Base-by-base conservation (phyloP, 2,797 vertebrate species). In the Calcarius lapponicus region DNA sequence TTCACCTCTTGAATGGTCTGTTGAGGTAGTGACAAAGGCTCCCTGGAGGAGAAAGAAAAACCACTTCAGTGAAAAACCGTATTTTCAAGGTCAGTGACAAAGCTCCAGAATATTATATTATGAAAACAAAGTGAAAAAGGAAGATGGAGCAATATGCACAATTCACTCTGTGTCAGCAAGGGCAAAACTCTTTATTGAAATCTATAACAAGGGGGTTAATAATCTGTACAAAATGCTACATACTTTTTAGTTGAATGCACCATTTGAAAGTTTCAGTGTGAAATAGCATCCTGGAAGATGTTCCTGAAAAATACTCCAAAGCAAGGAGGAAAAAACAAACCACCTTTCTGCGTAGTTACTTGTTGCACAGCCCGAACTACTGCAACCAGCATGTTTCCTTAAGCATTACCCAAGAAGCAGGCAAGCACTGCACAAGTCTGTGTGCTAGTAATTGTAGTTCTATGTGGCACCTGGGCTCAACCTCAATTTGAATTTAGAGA, bases 381-480 rank as follows among this genome's bases (percentile, higher is more conserved):
- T 62, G 26, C 62, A 61, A 45, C 4, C 6, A 56, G 7, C 9
- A 57, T 2, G 1, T 36, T n/a, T 62, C 36, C 36, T 70, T 43
- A 36, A 66, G 11, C 40, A 25, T 24, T 56, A 38, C n/a, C n/a
- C 12, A 4, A 56, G 34, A 8, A 6, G 26, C 15, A 57, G 60
- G 22, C 34, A 73, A 53, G 43, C 15, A 38, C 11, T 28, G 32
- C 34, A 29, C 10, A 80, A 50, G 2, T 17, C 42, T 48, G 7
- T 48, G 40, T 36, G 9, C 13, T 16, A 50, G 21, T 47, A 47
- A 15, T 1, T 38, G 31, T 4, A 67, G 48, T 10, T 4, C 0
- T 26, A 1, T 2, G 0, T 12, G 18, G 26, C 15, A 45, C 19
- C 22, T 18, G 24, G 7, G 11, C 16, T 20, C 18, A 50, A 42